Conservation (phyloP, 2,113 vertebrate species). For the Maccullochella peelii region DNA sequence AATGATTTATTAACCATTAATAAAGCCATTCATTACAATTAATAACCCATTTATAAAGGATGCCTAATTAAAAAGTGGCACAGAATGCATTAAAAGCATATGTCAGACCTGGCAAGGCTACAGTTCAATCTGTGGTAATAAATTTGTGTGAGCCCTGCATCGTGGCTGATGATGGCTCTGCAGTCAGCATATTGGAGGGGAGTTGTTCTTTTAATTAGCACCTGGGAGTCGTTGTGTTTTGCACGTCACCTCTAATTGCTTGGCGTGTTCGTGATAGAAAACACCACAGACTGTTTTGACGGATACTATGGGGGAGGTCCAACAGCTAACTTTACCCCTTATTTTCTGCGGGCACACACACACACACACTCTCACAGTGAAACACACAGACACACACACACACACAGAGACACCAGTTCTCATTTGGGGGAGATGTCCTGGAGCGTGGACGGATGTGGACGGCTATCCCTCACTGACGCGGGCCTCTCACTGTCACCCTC, state of each 20-base stretch:
- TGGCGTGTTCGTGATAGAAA: constrained; percentile 76
- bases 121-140: constrained; percentile 32
- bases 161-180: constrained; percentile 37
- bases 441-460: constrained; percentile 82
- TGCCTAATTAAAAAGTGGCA: neutral
- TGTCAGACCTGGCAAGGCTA: neutral
- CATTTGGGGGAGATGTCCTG: constrained; percentile 81
- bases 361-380: neutral
- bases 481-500: constrained; percentile 80
- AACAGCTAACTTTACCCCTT: constrained; percentile 39
- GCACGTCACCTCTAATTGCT: constrained; percentile 83
- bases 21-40: neutral
- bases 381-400: constrained; percentile 30
- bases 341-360: constrained; percentile 21
- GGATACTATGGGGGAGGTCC: constrained; percentile 56
- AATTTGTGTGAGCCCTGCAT: constrained; percentile 11
- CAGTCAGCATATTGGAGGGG: constrained; percentile 69
- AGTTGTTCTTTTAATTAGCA: constrained; percentile 85
- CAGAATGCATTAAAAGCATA: neutral
- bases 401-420: constrained; percentile 63
- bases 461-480: constrained; percentile 84
- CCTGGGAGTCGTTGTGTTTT: constrained; percentile 81
- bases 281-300: constrained; percentile 65
- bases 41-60: neutral
- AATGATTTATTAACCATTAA: constrained; percentile 7